Evolutionary conservation across 2,888 invertebrate species (phyloP).

Genomic region (Acholoe squamosa): DNA sequence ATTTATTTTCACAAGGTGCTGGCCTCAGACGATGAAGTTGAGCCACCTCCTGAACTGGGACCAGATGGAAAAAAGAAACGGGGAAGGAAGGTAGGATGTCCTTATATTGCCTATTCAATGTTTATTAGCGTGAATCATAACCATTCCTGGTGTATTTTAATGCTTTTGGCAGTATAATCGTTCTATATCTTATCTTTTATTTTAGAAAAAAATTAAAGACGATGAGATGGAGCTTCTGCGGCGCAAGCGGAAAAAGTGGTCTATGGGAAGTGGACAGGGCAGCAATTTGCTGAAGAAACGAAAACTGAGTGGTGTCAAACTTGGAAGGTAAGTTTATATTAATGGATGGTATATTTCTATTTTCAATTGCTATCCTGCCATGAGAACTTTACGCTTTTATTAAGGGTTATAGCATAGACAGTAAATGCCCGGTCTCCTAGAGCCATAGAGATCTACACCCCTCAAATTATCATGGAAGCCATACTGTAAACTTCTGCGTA

Average conservation of each 20-base stretch:
- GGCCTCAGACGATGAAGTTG: constrained; percentile 34
- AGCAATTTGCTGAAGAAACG: constrained; percentile 39
- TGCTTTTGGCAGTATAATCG: not conserved
- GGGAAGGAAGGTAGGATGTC: constrained; percentile 11
- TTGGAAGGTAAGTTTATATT: constrained; percentile 17
- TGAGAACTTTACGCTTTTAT: no score
- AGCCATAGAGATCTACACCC: no score
- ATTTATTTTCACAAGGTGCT: constrained; percentile 6
- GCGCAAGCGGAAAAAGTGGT: constrained; percentile 50
- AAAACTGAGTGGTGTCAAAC: constrained; percentile 45
- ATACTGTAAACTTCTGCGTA: no score
- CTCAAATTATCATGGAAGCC: no score
- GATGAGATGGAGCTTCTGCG: constrained; percentile 47
- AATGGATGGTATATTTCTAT: no score
- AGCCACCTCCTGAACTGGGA: constrained; percentile 6
- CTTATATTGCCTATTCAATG: not conserved
- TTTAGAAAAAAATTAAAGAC: constrained; percentile 52
- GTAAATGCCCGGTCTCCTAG: no score
- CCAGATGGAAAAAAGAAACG: constrained; percentile 53
- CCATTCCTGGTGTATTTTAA: no score
- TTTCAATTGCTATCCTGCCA: no score
- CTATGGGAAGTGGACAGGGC: not conserved
- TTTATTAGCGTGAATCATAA: not conserved
- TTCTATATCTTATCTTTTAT: not conserved
- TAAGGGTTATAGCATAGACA: no score